Conservation (phyloP, 1,140 invertebrate species). For the Scaptomyza pallida region DNA sequence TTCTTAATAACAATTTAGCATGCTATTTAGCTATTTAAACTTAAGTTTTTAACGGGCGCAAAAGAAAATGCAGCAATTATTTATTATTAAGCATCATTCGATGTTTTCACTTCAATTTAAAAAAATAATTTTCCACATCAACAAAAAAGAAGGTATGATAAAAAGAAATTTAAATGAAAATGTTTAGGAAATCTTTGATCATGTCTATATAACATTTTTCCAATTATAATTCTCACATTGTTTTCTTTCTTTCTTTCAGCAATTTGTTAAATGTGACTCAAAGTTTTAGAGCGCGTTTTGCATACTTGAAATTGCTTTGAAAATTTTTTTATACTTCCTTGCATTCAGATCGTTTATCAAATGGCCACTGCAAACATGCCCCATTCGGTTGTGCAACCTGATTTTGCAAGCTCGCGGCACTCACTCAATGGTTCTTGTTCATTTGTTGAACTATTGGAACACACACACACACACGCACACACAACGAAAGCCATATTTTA, state of each 20-base stretch:
- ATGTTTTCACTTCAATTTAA: not conserved
- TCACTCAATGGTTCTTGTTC: conserved; percentile 42
- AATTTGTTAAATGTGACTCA: conserved; percentile 1
- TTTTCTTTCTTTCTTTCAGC: too few relatives aligned
- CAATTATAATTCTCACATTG: not conserved
- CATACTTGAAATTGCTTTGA: not conserved
- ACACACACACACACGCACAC: conserved; percentile 3
- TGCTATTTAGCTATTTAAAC: not conserved
- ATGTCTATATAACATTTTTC: too few relatives aligned
- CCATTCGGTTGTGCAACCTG: conserved; percentile 41
- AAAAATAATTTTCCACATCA: not conserved
- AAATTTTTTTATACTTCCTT: not conserved
- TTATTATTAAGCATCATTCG: not conserved
- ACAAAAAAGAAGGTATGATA: too few relatives aligned
- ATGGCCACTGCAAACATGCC: conserved; percentile 14
- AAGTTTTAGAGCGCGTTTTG: not conserved
- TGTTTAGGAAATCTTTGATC: too few relatives aligned
- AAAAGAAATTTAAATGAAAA: too few relatives aligned
- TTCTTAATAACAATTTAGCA: not conserved
- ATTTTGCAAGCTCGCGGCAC: conserved; percentile 13
- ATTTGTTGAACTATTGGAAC: conserved; percentile 34
- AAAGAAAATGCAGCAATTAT: not conserved
- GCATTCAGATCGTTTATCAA: not conserved
- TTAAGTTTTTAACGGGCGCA: not conserved
- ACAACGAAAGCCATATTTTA: conserved; percentile 73